phyloP scores from a whole-genome alignment of 2,797 vertebrate species.

The Carduelis carduelis region DNA sequence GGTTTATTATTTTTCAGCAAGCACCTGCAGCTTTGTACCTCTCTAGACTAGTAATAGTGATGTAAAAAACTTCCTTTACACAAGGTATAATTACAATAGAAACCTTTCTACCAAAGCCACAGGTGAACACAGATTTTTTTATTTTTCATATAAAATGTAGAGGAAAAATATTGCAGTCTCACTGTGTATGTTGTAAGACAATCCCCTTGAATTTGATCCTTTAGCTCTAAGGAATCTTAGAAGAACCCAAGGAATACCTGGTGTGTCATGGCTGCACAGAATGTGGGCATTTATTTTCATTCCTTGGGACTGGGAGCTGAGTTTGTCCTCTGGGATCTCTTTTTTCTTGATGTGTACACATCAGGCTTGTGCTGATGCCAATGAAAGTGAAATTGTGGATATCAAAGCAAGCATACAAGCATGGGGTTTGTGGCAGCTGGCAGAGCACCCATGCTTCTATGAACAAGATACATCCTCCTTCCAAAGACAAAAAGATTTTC shows the following conservation, averaged over 20 bases:
- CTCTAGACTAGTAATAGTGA: background rate
- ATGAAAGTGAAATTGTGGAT: background rate
- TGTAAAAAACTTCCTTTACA: background rate
- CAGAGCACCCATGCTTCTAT: background rate
- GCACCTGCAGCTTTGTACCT: background rate
- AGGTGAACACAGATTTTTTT: background rate
- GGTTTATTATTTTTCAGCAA: slow-evolving; percentile 24
- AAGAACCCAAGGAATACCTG: background rate
- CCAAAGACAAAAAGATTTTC: background rate
- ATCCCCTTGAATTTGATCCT: background rate
- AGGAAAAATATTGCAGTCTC: background rate
- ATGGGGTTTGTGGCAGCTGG: background rate
- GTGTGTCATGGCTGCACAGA: background rate
- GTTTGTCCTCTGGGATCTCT: background rate
- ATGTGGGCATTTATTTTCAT: background rate
- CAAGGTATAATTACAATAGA: background rate
- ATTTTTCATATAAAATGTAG: background rate
- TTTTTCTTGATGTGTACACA: background rate
- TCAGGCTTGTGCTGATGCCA: background rate
- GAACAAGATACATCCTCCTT: background rate
- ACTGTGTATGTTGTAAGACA: background rate
- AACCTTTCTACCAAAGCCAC: background rate
- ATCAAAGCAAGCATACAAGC: background rate
- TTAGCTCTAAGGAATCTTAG: background rate
- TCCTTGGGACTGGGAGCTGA: background rate